Evolutionary conservation across 1,140 invertebrate species (phyloP).

Genomic region (Drosophila navojoa): DNA sequence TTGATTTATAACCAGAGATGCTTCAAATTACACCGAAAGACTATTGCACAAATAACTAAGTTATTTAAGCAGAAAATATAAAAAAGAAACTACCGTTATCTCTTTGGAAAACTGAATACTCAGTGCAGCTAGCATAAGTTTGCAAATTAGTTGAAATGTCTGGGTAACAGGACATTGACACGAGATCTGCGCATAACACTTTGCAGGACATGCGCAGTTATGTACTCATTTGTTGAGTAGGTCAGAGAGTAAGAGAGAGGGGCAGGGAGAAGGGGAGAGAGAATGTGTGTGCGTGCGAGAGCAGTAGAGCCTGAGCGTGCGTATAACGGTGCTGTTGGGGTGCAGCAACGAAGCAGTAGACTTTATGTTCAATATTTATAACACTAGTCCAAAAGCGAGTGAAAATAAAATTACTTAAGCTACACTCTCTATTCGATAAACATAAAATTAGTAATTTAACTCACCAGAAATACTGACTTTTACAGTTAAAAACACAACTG

Average conservation of each 20-base stretch:
- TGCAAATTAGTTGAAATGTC: neutral
- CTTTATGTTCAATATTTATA: slow-evolving; percentile 36
- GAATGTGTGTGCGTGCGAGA: slow-evolving; percentile 14
- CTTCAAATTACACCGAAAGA: neutral
- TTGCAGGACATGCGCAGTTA: slow-evolving; percentile 72
- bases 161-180: slow-evolving; percentile 36
- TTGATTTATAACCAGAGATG: slow-evolving; percentile 49
- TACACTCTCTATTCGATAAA: neutral
- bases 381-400: neutral
- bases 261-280: neutral
- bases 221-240: neutral
- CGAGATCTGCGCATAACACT: slow-evolving; percentile 78
- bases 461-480: neutral
- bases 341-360: slow-evolving; percentile 67
- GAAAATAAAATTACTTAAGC: slow-evolving; percentile 18
- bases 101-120: neutral
- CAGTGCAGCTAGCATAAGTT: neutral
- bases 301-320: slow-evolving; percentile 36
- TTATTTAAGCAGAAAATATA: neutral
- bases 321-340: slow-evolving; percentile 36
- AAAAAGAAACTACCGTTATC: too few species aligned
- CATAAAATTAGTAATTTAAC: slow-evolving; percentile 2
- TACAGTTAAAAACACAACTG: neutral
- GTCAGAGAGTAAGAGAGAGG: slow-evolving; percentile 1
- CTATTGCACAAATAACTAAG: neutral